Evolutionary conservation across 1,140 invertebrate species (phyloP).

Genomic region (Brachionus rubens): DNA sequence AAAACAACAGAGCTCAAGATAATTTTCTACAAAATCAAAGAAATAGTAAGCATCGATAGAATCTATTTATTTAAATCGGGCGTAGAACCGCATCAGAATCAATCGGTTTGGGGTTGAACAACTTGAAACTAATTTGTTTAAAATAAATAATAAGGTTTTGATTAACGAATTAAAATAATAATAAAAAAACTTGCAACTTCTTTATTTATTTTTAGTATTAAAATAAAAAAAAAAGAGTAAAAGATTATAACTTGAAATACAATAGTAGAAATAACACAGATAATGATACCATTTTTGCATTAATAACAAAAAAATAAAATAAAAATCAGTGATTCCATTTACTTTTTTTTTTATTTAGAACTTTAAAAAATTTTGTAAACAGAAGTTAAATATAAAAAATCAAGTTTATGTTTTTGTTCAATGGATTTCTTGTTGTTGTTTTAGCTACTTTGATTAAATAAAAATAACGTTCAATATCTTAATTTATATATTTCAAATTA

Average conservation of each 20-base stretch:
- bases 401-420: neutral
- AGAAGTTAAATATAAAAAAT: conserved; percentile 21
- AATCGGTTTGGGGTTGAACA: too few species aligned
- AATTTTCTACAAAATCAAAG: too few species aligned
- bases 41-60: too few species aligned
- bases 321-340: conserved; percentile 35
- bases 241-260: conserved; percentile 19
- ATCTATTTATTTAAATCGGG: too few species aligned
- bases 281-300: neutral
- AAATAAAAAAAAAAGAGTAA: neutral
- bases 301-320: neutral
- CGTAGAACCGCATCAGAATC: too few species aligned
- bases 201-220: neutral
- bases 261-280: conserved; percentile 33
- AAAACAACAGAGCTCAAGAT: too few species aligned
- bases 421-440: too few species aligned
- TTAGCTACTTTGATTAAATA: neutral
- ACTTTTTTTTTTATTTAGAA: conserved; percentile 6
- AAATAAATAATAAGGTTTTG: too few species aligned
- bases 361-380: conserved; percentile 8
- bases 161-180: neutral
- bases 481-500: conserved; percentile 27
- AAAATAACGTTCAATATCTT: conserved; percentile 12
- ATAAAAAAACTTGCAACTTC: neutral
- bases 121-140: too few species aligned